Base-by-base conservation (phyloP, 2,888 invertebrate genomes). In the Scaptodrosophila latifasciaeformis region DNA sequence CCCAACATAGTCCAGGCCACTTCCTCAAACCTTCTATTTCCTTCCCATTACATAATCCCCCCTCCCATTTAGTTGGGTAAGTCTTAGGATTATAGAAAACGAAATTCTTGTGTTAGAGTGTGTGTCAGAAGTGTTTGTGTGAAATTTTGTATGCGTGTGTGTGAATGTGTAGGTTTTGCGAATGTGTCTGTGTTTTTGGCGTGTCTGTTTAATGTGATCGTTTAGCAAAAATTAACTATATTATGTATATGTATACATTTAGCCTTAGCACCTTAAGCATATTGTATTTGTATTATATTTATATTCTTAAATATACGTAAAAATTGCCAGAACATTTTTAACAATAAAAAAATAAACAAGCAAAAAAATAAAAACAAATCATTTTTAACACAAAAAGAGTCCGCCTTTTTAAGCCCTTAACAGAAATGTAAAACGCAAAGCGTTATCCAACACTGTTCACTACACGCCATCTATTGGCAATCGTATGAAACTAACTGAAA, bases 161-260 rank as follows among this genome's bases (percentile, higher is more conserved):
- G 64, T 55, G 56, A 10, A 4, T 35, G 35, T 35, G 35, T 35
- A 13, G 7, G 24, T 35, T 12, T 35, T 52, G 60, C 21, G 30
- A 27, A 1, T 45, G 35, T 19, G 27, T 45, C 56, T 43, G 64
- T 30, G 21, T 30, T 17, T 9, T 10, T 31, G 59, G 39, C n/a
- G 52, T 52, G 54, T 44, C 45, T 64, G 65, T 56, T 59, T 47
- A 77, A 66, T 75, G 75, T 75, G 75, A 75, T 75, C 75, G 78
- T 75, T 80, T 75, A 75, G 75, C 70, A 80, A 75, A 75, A 80
- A 74, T 74, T 74, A 74, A 79, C 69, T 79, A 54, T 79, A 15
- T 24, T 5, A 24, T 24, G 24, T 24, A 24, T 7, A 7, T 24
- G 24, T 24, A 72, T 64, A 66, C 69, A 62, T 67, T 69, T 71